A percentile compares a stretch with the other conserved stretches of the same genome.
These are phyloP conservation scores for Diplosoma virens DNA, from an alignment of 23 tunicate species.

Conservation along the genomic window DNA sequence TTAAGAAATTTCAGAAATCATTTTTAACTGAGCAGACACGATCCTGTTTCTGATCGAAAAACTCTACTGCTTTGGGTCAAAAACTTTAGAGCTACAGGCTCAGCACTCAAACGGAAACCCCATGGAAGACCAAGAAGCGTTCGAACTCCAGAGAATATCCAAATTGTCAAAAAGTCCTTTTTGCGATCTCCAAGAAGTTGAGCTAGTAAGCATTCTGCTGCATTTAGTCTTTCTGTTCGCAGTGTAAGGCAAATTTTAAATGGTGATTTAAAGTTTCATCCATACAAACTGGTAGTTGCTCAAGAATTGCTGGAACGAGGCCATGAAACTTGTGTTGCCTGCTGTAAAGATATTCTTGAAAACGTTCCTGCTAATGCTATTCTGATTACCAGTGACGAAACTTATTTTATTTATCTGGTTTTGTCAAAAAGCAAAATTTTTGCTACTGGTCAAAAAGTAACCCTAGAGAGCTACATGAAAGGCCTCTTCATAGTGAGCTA, in stretches of 20 bases:
- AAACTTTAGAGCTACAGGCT: background rate
- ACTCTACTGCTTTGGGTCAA: background rate
- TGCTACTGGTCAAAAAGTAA: background rate
- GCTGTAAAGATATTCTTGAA: too few species aligned
- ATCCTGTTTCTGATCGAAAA: background rate
- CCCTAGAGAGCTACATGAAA: background rate
- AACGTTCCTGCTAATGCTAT: too few species aligned
- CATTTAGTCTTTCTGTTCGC: background rate
- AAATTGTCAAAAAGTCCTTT: background rate
- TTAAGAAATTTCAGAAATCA: background rate
- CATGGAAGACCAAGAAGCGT: too few species aligned
- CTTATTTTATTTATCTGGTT: background rate
- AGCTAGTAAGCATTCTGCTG: too few species aligned
- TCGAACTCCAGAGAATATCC: background rate
- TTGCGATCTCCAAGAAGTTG: background rate
- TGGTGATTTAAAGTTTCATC: too few species aligned
- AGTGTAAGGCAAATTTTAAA: background rate
- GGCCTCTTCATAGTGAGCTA: background rate
- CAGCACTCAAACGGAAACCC: background rate
- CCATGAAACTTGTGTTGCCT: background rate
- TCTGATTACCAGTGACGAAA: background rate
- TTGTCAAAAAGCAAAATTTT: too few species aligned
- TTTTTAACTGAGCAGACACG: too few species aligned
- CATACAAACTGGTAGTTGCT: too few species aligned
- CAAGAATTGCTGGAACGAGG: background rate